Percentiles rank a stretch among this genome's conserved stretches.
These are phyloP conservation scores for Ibidorhyncha struthersii DNA, from an alignment of 2,113 vertebrate genomes.

Conservation along the genomic window DNA sequence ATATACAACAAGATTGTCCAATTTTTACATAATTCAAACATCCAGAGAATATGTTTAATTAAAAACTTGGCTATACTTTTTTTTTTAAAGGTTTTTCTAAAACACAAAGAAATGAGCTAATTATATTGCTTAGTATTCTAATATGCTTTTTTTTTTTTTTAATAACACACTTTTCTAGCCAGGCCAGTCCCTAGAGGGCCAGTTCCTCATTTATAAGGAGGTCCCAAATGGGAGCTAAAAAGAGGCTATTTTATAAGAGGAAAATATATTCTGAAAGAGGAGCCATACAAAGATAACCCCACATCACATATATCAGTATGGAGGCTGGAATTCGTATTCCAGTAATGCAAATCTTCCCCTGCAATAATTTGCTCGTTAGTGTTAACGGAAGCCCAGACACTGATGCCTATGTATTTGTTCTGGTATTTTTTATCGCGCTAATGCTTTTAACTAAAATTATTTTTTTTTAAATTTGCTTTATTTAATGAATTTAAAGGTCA, in stretches of 20 bases:
- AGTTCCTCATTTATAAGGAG: conserved; percentile 76
- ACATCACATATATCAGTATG: conserved; percentile 9
- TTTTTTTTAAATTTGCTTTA: conserved; percentile 29
- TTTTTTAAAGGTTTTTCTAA: conserved; percentile 2
- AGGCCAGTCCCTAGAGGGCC: conserved; percentile 70
- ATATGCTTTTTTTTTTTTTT: conserved; percentile 41
- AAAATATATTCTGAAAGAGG: conserved; percentile 47
- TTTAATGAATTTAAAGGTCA: conserved; percentile 71
- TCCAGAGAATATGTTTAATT: conserved; percentile 76
- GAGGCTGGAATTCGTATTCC: conserved; percentile 22
- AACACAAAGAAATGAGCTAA: conserved; percentile 69
- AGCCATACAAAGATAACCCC: conserved; percentile 31
- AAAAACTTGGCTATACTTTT: conserved; percentile 69
- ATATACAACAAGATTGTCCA: conserved; percentile 17
- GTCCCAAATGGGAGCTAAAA: conserved; percentile 69
- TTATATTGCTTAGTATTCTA: conserved; percentile 73
- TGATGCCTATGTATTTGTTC: conserved; percentile 34
- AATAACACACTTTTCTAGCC: conserved; percentile 73
- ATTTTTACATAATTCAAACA: conserved; percentile 58
- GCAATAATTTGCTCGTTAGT: conserved; percentile 44
- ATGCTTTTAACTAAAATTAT: conserved; percentile 54
- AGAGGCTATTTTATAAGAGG: conserved; percentile 56
- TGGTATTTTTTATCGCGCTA: conserved; percentile 28
- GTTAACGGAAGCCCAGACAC: conserved; percentile 29
- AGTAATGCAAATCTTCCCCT: conserved; percentile 28